Evolutionary conservation across 2,888 invertebrate genomes (phyloP), one percentile per base, ranked within the genome.

Genomic region (Galerucella nymphaeae): DNA sequence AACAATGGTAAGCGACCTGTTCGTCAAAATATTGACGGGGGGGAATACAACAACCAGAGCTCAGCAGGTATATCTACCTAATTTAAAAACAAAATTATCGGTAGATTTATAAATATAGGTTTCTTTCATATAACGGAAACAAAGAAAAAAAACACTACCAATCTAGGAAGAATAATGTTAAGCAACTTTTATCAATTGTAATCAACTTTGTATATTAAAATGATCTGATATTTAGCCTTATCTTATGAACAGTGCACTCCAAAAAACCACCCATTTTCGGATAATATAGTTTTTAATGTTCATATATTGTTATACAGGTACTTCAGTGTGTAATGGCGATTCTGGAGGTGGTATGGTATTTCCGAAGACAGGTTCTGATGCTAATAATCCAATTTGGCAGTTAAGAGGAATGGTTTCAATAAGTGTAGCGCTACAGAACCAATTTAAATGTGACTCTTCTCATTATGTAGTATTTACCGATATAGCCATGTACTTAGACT

Each of bases 391-490:
- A 5, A 69, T 81, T 0, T 86, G 85, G 85, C 84, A 85, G 71
- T 66, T 86, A 4, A 74, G 85, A 59, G 91, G 91, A 0, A 82
- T 91, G 42, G 90, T 91, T 4, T 90, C 90, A 0, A 85, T 90
- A 4, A 89, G 90, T 0, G 89, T 90, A 2, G 90, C 90, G 0
- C 80, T 89, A 23, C 89, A 90, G 77, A 89, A 89, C 80, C 89
- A 89, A 75, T 78, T 88, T 78, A 83, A 88, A 10, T 91, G 91
- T 79, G 91, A 91, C 78, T 88, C 90, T 0, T 86, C 87, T 0
- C 90, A 91, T 77, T 91, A 90, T 81, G 89, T 90, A 20, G 89
- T 91, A 2, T 91, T 91, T 79, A 91, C 90, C 0, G 91, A 91
- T 78, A 82, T 90, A 41, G 90, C 90, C 10, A 89, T 90, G 81